Base-by-base conservation (phyloP, 2,797 vertebrate genomes). In the Tenualosa thibaudeaui region DNA sequence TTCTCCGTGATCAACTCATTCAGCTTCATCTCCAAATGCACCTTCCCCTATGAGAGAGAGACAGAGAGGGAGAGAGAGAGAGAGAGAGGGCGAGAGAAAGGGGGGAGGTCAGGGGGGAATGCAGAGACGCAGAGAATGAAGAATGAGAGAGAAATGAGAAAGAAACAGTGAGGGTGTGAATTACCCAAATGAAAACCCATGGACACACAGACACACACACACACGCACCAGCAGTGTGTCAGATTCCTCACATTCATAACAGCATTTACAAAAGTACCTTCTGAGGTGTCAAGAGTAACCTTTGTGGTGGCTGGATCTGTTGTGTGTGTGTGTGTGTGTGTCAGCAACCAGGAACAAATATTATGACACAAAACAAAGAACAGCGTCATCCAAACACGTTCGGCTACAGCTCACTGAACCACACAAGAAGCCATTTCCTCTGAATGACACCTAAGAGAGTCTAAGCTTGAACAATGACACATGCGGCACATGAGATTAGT, bases 1-100 rank as follows among this genome's bases (percentile, higher is more conserved):
- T 97, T 98, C 89, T 98, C 98, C 90, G 97, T 98, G 93, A 99
- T 99, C 93, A 99, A 93, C 92, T 99, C 98, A 89, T 98, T 99
- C 92, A 99, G 89, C 90, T 96, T 97, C 95, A 99, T 96, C 94
- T 99, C 98, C 90, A 99, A 95, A 90, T 99, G 98, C 95, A 99
- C 98, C 93, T 99, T 99, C 85, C 98, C 98, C 98, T 99, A 92
- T 86, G 71, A 88, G 86, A 88, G 50, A 71, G 10, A 81, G 5
- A 37, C 5, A 68, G 5, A 68, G 26, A 68, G 26, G 37, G 26
- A 68, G 10, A 68, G 26, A 68, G 26, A 68, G 62, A 68, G 26
- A 68, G 65, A 68, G 26, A 26, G 62, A 26, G 62, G 15, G 3
- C 40, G 68, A 75, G 9, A 58, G 56, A 58, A 10, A 53, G 6